These are phyloP conservation scores for Anguilla rostrata DNA, from an alignment of 2,113 vertebrate species.

Conservation along the genomic window DNA sequence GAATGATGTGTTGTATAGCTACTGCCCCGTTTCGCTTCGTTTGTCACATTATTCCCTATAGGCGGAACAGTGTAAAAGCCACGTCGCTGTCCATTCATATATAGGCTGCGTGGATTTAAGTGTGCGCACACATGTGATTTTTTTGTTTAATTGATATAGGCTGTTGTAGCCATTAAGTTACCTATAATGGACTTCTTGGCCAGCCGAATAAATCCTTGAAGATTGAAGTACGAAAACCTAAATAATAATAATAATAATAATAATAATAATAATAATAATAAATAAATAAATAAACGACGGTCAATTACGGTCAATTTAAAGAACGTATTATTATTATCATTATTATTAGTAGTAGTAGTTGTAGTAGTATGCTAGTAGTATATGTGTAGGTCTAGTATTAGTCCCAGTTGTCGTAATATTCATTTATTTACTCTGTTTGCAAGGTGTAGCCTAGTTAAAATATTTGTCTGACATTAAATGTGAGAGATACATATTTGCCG, in stretches of 20 bases:
- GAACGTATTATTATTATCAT: too few relatives aligned
- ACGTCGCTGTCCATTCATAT: neutral
- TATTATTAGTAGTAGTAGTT: too few relatives aligned
- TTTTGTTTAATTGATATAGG: neutral
- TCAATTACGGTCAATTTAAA: too few relatives aligned
- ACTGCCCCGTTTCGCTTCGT: neutral
- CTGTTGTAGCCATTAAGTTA: too few relatives aligned
- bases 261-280: too few relatives aligned
- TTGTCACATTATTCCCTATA: neutral
- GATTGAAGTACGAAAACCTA: too few relatives aligned
- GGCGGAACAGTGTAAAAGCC: neutral
- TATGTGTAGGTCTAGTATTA: neutral
- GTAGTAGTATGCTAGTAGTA: neutral
- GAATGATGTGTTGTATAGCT: neutral
- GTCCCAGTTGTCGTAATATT: neutral
- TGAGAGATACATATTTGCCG: too few relatives aligned
- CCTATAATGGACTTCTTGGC: neutral
- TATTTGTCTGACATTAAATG: too few relatives aligned
- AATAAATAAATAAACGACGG: too few relatives aligned
- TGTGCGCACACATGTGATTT: neutral
- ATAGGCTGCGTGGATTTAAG: neutral
- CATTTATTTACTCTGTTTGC: neutral
- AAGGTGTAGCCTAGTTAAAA: neutral
- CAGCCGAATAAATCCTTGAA: too few relatives aligned
- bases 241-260: too few relatives aligned